These are phyloP conservation scores for Agrotis segetum DNA, from an alignment of 2,888 invertebrate genomes.

Conservation along the genomic window DNA sequence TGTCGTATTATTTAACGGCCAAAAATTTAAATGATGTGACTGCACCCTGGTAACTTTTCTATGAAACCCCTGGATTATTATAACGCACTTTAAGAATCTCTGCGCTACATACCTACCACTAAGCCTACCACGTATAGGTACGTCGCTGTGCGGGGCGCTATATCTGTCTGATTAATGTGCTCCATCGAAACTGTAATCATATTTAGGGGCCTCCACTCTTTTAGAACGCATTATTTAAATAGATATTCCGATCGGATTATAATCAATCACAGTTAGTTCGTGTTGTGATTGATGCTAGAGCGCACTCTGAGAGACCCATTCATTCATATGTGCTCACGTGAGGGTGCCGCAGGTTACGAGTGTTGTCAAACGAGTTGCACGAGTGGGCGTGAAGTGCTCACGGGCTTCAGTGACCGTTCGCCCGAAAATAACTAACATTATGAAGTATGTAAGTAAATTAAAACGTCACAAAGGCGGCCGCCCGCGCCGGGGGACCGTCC, in stretches of 20 bases:
- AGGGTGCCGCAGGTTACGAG: not conserved
- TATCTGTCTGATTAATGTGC: constrained; percentile 23
- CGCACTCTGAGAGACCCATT: constrained; percentile 5
- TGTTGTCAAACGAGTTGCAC: not conserved
- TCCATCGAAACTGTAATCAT: constrained; percentile 37
- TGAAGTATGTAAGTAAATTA: constrained; percentile 54
- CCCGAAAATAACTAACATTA: constrained; percentile 38
- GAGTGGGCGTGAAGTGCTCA: constrained; percentile 12
- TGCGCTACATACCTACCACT: too few species aligned
- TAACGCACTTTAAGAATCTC: too few species aligned
- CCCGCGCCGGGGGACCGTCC: constrained; percentile 16
- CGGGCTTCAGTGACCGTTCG: constrained; percentile 21
- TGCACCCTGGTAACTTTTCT: too few species aligned
- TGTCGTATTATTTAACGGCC: too few species aligned
- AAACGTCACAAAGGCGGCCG: constrained; percentile 39
- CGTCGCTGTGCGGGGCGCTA: not conserved
- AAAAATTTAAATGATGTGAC: too few species aligned
- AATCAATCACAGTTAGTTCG: constrained; percentile 53
- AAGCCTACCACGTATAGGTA: too few species aligned
- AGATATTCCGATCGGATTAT: constrained; percentile 30
- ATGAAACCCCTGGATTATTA: too few species aligned
- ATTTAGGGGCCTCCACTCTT: constrained; percentile 27
- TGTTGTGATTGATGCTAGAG: constrained; percentile 52
- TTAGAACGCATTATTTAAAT: constrained; percentile 50
- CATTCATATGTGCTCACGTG: not conserved